Evolutionary conservation across 1,140 invertebrate species (phyloP).

Genomic region (Caenorhabditis inopinata): DNA sequence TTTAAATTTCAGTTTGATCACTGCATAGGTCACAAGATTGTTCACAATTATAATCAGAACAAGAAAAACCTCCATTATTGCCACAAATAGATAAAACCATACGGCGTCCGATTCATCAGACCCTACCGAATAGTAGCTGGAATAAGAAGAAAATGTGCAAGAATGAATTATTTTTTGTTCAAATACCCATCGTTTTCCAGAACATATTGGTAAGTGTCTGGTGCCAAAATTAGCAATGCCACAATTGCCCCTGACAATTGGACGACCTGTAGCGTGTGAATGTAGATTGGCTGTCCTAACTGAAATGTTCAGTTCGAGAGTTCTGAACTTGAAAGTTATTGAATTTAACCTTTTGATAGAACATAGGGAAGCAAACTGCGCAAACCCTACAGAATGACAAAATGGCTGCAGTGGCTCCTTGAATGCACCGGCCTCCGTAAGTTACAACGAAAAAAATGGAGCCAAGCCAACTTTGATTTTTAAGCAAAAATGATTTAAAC

Average conservation of each 20-base stretch:
- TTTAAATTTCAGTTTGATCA: neutral
- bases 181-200: neutral
- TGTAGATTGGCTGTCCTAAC: neutral
- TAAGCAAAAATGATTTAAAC: neutral
- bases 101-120: neutral
- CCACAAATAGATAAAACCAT: neutral
- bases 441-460: neutral
- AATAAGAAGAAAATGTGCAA: too few relatives aligned
- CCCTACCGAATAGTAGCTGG: neutral
- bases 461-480: neutral
- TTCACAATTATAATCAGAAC: neutral
- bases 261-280: neutral
- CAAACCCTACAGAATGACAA: slow-evolving; percentile 17
- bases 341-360: neutral
- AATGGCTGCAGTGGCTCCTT: slow-evolving; percentile 12
- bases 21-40: neutral
- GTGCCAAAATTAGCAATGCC: neutral
- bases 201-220: neutral
- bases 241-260: neutral
- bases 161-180: neutral
- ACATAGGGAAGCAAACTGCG: neutral
- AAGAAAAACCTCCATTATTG: neutral
- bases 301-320: neutral
- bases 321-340: neutral
- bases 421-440: neutral